Evolutionary conservation across 2,888 invertebrate genomes (phyloP), one percentile per base, ranked within the genome.

Genomic region (Latheticus oryzae): DNA sequence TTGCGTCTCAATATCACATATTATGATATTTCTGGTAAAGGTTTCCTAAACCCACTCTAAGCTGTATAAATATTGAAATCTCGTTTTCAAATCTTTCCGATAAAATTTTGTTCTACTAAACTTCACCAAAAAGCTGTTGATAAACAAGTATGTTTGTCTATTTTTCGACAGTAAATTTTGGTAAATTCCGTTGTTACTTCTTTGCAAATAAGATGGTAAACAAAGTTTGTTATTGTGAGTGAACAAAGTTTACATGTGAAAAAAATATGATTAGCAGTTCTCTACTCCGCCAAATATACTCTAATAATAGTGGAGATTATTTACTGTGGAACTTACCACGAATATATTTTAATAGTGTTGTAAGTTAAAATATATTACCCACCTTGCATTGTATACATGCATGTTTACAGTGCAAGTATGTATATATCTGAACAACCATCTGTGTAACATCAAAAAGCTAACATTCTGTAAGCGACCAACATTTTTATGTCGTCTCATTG

Each of bases 241-340:
- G 28, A 19, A 12, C 2, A 8, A 17, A 28, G 19, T 45, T 40
- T 30, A 33, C 21, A 23, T 45, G 45, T 23, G 16, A 45, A 45
- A 32, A 32, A 45, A 24, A n/a, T n/a, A 19, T 45, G 45, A 43
- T 43, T 43, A 43, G 19, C 28, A 19, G 15, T 26, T 15, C 23
- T 15, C 33, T 13, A 15, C 11, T 9, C 19, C 19, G 17, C 2
- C 24, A 7, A 23, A 24, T 24, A n/a, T 13, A n/a, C 11, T 45
- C 45, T 45, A 45, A 45, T 30, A 40, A 40, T 40, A 40, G 12
- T 24, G 4, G 23, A 13, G 40, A 15, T 30, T 17, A 43, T 43
- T 43, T 17, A 12, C 17, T 2, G 43, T 32, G 32, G 13, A 45
- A 45, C 32, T 32, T 45, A 23, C 21, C 5, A 12, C 9, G 19